Evolutionary conservation across 2,888 invertebrate genomes (phyloP), one percentile per base, ranked within the genome.

Genomic region (Hipparchia semele): DNA sequence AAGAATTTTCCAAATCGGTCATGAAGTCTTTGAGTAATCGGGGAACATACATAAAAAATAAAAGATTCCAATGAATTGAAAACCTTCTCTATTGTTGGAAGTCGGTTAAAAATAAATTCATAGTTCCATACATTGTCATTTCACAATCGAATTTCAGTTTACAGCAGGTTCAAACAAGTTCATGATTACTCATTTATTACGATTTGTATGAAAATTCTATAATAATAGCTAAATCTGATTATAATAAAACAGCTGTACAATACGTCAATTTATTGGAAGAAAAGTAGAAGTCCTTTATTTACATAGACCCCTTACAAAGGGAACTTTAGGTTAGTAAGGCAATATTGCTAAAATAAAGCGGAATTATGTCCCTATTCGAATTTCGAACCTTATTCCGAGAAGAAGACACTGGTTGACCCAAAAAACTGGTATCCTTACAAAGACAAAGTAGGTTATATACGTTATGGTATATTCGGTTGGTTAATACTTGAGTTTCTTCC

Each of bases 391-490:
- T 39, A 67, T 71, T 45, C 59, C 66, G 60, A 61, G 61, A 53
- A 61, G 69, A 71, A 68, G 65, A 74, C 72, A 87, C 87, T 90
- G 90, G 87, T 86, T 92, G 91, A 91, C 93, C 85, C 23, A 87
- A 88, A 92, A 86, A 78, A 78, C 75, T 76, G 77, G 77, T 82
- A 33, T 13, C 64, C 46, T 79, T 72, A 58, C 69, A 75, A 62
- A 69, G 69, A 53, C 39, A 67, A 75, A 68, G 75, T 76, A 80
- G 80, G 80, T 79, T 80, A 80, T 76, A 68, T 67, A 39, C 3
- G 39, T 39, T 39, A 53, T 75, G 10, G 53, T 10, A 53, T 12
- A 65, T 62, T 61, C 80, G 80, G 82, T 82, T 78, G 79, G 76
- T 54, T 75, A 80, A 81, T 23, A 12, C 23, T 65, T 56, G 68